Evolutionary conservation across 2,113 vertebrate genomes (phyloP).

Genomic region (Aplodontia rufa): DNA sequence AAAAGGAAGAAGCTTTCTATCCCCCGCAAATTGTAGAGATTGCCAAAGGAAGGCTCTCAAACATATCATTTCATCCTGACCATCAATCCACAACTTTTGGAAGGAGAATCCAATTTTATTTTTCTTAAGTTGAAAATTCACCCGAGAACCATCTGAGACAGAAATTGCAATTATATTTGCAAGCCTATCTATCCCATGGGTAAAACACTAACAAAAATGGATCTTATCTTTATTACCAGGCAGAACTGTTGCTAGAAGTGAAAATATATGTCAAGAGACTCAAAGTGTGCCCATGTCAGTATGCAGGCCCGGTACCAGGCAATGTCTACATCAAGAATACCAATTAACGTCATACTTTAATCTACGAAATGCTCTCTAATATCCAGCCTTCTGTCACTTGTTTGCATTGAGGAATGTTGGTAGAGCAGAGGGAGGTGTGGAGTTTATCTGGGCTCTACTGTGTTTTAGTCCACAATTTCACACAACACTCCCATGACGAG

Average conservation of each 20-base stretch:
- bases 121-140: conserved; percentile 1
- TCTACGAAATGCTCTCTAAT: neutral
- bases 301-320: neutral
- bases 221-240: neutral
- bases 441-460: neutral
- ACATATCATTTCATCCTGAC: neutral
- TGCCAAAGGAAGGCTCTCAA: neutral
- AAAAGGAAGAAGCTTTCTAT: neutral
- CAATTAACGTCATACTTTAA: neutral
- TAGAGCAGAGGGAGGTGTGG: neutral
- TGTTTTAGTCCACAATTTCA: neutral
- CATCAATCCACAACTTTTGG: neutral
- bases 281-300: neutral
- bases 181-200: neutral
- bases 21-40: neutral
- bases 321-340: neutral
- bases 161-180: neutral
- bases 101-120: neutral
- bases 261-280: neutral
- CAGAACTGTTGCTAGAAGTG: neutral
- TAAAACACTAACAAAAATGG: neutral
- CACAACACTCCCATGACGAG: rapidly evolving
- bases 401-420: neutral
- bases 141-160: neutral
- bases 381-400: neutral